Conservation (phyloP, 2,797 vertebrate species). For the Sitta carolinensis region DNA sequence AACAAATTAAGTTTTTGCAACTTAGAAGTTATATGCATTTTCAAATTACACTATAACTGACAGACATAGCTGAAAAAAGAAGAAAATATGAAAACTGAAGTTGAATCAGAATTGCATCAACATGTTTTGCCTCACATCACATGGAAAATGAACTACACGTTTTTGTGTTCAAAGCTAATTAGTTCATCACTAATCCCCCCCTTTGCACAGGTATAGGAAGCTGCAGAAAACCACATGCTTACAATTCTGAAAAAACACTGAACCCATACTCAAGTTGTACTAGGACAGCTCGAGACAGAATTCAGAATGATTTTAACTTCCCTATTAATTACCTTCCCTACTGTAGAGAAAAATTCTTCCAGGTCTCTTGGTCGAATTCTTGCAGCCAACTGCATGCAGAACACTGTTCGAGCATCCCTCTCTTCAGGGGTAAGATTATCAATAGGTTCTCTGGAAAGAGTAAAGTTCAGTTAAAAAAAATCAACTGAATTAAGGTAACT, state of each 20-base stretch:
- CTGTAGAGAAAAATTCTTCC: constrained; percentile 97
- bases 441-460: constrained; percentile 83
- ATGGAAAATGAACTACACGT: background rate
- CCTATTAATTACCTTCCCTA: constrained; percentile 85
- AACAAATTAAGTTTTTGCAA: background rate
- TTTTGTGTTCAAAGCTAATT: background rate
- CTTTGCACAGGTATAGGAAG: background rate
- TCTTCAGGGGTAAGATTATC: constrained; percentile 96
- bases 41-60: background rate
- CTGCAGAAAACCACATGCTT: background rate
- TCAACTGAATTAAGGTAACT: background rate
- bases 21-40: background rate
- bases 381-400: constrained; percentile 97
- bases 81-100: background rate
- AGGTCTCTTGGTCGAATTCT: constrained; percentile 93
- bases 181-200: background rate
- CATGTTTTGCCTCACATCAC: background rate
- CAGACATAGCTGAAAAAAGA: background rate
- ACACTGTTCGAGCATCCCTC: constrained; percentile 93
- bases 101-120: background rate
- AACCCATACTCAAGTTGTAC: background rate
- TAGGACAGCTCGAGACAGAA: background rate
- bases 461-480: background rate
- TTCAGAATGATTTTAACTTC: background rate
- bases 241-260: background rate